Base-by-base conservation (phyloP, 2,113 vertebrate species). In the Argyrosomus japonicus region DNA sequence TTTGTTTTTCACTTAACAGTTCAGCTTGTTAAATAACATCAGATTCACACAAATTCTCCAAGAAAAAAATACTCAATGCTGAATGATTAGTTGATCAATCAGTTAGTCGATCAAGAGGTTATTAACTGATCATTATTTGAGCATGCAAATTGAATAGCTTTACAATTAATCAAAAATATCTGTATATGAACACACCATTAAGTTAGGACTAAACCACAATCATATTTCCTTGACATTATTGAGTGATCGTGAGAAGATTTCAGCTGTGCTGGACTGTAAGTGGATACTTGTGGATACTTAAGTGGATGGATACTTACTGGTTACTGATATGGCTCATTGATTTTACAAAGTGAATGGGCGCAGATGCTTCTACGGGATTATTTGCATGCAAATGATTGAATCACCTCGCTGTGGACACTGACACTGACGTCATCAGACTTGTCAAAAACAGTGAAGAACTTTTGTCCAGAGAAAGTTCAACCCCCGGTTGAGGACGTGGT, bases 301-400 rank as follows among this genome's bases (percentile, higher is more conserved):
- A 47, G 36, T 40, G 36, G 36, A 40, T 40, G 36, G 36, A 40
- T 40, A 40, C 36, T 40, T 40, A 40, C 36, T 40, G 36, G 36
- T 40, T 40, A 40, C 57, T 60, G 82, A 89, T 63, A 73, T 3
- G 36, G 83, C 77, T 81, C 40, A 88, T 91, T 88, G 83, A 89
- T 90, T 89, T 71, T 76, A 77, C 47, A 57, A 45, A 71, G 60
- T 67, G 25, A 86, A 86, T 83, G 64, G 77, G 40, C 65, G 32
- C 85, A 87, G 85, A 78, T 88, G 86, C 85, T 76, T 89, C 79
- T 57, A 13, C n/a, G 57, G 83, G 83, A 92, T 90, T 92, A 82
- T 87, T 51, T 82, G 40, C 70, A 61, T 61, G 48, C 32, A 79
- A 79, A 90, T 48, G 86, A 53, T n/a, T 69, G 45, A 57, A 27